Base-by-base conservation (phyloP, 2,113 vertebrate genomes). In the Tylochromis polylepis region DNA sequence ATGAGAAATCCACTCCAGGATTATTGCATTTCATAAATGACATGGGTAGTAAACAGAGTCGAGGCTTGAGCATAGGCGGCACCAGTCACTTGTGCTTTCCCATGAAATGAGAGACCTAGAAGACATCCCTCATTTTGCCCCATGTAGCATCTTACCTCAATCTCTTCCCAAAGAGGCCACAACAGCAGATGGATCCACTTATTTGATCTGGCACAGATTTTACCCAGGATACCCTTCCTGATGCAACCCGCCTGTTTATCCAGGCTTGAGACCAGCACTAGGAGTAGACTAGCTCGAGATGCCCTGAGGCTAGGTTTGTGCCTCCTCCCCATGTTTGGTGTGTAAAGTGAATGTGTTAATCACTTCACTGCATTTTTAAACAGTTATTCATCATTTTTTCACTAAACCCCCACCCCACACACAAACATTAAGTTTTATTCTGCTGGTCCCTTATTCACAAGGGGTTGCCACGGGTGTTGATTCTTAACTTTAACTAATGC, bases 331-430 rank as follows among this genome's bases (percentile, higher is more conserved):
- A 7, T 24, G 20, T 41, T 67, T 67, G 11, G n/a, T 41, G 36
- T 67, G 20, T 41, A 67, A 67, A 41, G 7, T 41, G 62, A 67
- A 67, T 15, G 12, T 9, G 36, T 67, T 67, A 67, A 67, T 22
- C 36, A 67, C n/a, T 67, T 41, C 36, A 67, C 62, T 38, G 36
- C 36, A 24, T 43, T 70, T 70, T 43, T 43, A n/a, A 70, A 70
- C n/a, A 16, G 38, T 43, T 43, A 43, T 67, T 67, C 34, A 67
- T 5, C 5, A 67, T 67, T 41, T 67, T 14, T 65, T 31, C 8
- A 65, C 60, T 38, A 65, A 65, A 36, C 2, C 7, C 34, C 34
- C 34, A n/a, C n/a, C n/a, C n/a, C n/a, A n/a, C n/a, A n/a, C n/a
- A n/a, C n/a, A 38, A 38, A 10, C 8, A 4, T 34, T 8, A 11